Evolutionary conservation across 2,113 vertebrate genomes (phyloP), one percentile per base, ranked within the genome.

Genomic region (Stigmatopora argus): DNA sequence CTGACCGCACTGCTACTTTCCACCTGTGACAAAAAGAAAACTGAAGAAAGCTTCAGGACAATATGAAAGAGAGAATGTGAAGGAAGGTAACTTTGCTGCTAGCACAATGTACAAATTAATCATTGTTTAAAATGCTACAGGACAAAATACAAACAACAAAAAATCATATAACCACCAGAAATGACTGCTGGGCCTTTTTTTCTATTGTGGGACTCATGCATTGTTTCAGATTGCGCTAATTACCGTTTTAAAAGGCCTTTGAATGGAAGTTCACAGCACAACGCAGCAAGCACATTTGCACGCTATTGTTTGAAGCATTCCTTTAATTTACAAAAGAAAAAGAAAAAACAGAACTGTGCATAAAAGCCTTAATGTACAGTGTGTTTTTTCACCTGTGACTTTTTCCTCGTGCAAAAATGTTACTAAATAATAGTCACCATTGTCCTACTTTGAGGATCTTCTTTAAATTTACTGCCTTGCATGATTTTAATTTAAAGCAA

Each of bases 391-490:
- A 8, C 59, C 8, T 15, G 73, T 21, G 73, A 71, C 59, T 74
- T 72, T 79, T 81, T 77, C 75, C 70, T 67, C 53, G 34, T 68
- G 69, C 34, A 23, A 38, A 60, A 65, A 64, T 74, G 74, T 82
- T 71, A 73, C 78, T 71, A 62, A 65, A 71, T 64, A 67, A 67
- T 61, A 34, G 48, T 53, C 0, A 18, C 68, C 21, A 69, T 72
- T 61, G 13, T 67, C 60, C 66, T 81, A 77, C 71, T 77, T 80
- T 73, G 70, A 31, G n/a, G 46, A 70, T 60, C 61, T 66, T 61
- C 56, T 57, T 74, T 62, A 21, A 64, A 67, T 76, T 78, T 71
- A 76, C 57, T 70, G 62, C 74, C 78, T 82, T 68, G 73, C 73
- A 74, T 64, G 55, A 70, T 34, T 58, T 58, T 66, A 7, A 34